phyloP scores from a whole-genome alignment of 2,888 invertebrate species.

The Alloplasta piceator region DNA sequence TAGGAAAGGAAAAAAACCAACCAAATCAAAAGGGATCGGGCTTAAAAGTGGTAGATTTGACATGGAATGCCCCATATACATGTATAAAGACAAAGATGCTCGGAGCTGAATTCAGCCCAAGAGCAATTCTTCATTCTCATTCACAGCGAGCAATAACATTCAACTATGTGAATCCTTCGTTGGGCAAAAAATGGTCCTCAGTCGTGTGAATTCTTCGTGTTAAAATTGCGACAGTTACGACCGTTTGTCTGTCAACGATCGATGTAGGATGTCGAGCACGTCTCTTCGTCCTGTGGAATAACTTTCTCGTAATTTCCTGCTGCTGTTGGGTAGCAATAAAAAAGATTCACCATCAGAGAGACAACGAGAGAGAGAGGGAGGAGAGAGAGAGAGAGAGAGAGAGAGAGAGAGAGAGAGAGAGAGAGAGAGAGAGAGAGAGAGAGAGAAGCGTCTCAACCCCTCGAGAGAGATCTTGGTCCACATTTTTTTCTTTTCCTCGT shows the following conservation, averaged over 20 bases:
- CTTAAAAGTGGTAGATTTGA: too few relatives aligned
- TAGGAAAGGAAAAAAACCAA: too few relatives aligned
- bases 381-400: slow-evolving; percentile 14
- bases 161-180: too few relatives aligned
- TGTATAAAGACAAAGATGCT: too few relatives aligned
- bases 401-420: slow-evolving; percentile 10
- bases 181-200: too few relatives aligned
- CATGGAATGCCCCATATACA: too few relatives aligned
- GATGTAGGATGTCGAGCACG: too few relatives aligned
- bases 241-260: slow-evolving; percentile 10
- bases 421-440: slow-evolving; percentile 4
- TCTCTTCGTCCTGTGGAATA: slow-evolving; percentile 62
- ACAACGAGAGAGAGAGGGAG: neutral
- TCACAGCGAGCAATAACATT: too few relatives aligned
- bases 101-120: too few relatives aligned
- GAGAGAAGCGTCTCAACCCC: slow-evolving; percentile 10
- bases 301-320: slow-evolving; percentile 67
- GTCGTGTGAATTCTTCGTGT: too few relatives aligned
- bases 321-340: slow-evolving; percentile 52
- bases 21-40: too few relatives aligned
- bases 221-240: neutral
- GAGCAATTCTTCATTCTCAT: slow-evolving; percentile 72
- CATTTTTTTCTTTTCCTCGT: slow-evolving; percentile 25
- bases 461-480: slow-evolving; percentile 12
- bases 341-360: slow-evolving; percentile 43